These are phyloP conservation scores for Mellilla xanthometata DNA, from an alignment of 2,888 invertebrate species.

Conservation along the genomic window DNA sequence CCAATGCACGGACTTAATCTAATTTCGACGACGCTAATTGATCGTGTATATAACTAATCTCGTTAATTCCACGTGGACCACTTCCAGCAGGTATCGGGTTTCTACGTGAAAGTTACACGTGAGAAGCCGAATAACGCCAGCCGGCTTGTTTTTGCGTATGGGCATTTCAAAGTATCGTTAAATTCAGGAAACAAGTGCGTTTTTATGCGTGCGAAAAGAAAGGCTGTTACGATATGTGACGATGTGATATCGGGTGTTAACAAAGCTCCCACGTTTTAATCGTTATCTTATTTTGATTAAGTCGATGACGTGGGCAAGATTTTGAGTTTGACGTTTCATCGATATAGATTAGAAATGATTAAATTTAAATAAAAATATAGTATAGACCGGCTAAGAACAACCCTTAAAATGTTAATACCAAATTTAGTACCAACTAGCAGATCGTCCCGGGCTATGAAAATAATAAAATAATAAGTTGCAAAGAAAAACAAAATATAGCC, in stretches of 20 bases:
- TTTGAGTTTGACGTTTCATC: no score
- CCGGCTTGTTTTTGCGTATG: neutral
- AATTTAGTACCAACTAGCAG: no score
- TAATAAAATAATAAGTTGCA: no score
- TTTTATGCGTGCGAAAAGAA: slow-evolving; percentile 17
- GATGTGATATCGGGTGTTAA: slow-evolving; percentile 20
- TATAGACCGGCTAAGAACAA: no score
- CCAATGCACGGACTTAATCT: slow-evolving; percentile 28
- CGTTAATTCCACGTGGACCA: slow-evolving; percentile 40
- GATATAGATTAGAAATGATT: no score
- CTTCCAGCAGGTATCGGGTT: slow-evolving; percentile 25
- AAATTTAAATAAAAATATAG: no score
- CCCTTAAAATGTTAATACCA: no score
- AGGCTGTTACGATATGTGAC: slow-evolving; percentile 13
- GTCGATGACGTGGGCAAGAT: neutral
- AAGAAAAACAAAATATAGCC: no score
- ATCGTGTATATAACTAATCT: slow-evolving; percentile 41
- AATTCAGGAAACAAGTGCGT: slow-evolving; percentile 8
- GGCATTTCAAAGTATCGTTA: slow-evolving; percentile 5
- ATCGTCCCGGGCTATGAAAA: no score
- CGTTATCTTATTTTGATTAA: no score
- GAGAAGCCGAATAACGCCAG: slow-evolving; percentile 10
- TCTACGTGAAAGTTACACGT: slow-evolving; percentile 24
- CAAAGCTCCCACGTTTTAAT: slow-evolving; percentile 12
- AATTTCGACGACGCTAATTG: slow-evolving; percentile 33